phyloP scores from a whole-genome alignment of 2,888 invertebrate genomes.

The Leptopilina myrica region DNA sequence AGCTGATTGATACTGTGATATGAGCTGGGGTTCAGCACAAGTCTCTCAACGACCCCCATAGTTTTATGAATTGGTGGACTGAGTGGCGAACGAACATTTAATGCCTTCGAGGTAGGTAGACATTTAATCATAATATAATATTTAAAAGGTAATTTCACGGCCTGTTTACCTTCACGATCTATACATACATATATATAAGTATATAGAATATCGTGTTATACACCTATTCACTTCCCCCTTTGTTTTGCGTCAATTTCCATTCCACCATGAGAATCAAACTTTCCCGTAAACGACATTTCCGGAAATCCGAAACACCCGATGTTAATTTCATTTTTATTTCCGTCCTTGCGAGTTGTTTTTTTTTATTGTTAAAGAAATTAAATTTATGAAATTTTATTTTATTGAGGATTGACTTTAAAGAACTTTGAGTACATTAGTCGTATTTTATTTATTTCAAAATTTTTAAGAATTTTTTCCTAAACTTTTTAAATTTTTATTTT shows the following conservation, averaged over 20 bases:
- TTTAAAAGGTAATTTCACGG: slow-evolving; percentile 77
- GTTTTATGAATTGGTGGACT: slow-evolving; percentile 64
- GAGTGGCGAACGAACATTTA: slow-evolving; percentile 69
- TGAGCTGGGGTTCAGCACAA: slow-evolving; percentile 58
- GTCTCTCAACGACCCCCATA: slow-evolving; percentile 64
- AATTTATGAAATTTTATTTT: too few relatives aligned
- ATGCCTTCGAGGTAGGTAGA: slow-evolving; percentile 72
- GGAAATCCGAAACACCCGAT: slow-evolving; percentile 41
- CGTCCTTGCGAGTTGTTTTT: neutral
- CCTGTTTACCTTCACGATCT: slow-evolving; percentile 72
- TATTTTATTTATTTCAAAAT: too few relatives aligned
- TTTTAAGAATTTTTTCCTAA: too few relatives aligned
- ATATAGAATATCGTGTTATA: slow-evolving; percentile 46
- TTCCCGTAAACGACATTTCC: slow-evolving; percentile 54
- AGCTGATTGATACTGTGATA: slow-evolving; percentile 73
- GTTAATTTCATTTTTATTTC: neutral
- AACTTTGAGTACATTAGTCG: too few relatives aligned
- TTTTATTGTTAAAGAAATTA: too few relatives aligned
- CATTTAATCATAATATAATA: slow-evolving; percentile 77
- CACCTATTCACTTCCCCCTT: slow-evolving; percentile 53
- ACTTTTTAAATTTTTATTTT: too few relatives aligned
- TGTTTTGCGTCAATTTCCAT: slow-evolving; percentile 20
- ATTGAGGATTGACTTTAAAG: too few relatives aligned
- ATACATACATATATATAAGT: slow-evolving; percentile 46
- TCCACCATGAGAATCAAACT: slow-evolving; percentile 58